Evolutionary conservation across 1,140 invertebrate genomes (phyloP), one percentile per base, ranked within the genome.

Genomic region (Drosophila bipectinata): DNA sequence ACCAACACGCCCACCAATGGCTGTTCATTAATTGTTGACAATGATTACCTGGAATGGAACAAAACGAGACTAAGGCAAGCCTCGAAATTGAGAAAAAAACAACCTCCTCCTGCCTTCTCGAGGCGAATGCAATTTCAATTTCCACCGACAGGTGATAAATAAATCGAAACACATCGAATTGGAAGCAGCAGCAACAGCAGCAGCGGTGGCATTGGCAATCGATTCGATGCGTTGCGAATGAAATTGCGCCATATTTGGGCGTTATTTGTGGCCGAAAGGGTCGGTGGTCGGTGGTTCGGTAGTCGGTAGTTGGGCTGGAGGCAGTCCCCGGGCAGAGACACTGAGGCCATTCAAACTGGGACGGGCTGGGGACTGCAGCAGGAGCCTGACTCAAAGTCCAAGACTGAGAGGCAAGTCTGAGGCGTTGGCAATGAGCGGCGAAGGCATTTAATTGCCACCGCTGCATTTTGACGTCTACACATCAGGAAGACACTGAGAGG

Each of bases 101-200:
- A 0, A 6, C 26, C 21, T 21, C 21, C 21, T 21, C 6, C 26
- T 28, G 26, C 34, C 34, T 12, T 34, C 45, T 45, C 71, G 59
- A 73, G 67, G 72, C 61, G 68, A 89, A 89, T 79, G 87, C 87
- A 90, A 90, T 90, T 90, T 90, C 87, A 90, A 90, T 90, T 90
- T 90, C 49, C 76, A 82, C 82, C 87, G 87, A 90, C 87, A 90
- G 87, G 87, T 90, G 87, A 90, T 90, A 90, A 90, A 90, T 90
- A 90, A 90, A 90, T 90, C 87, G 87, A 90, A 82, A 71, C 75
- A 64, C 74, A 81, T 67, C 75, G 82, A 88, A 88, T 88, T 88
- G 82, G 88, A 88, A 56, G 63, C 63, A 71, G 58, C 64, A 55
- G 37, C 10, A 14, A 15, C 15, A 15, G 63, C 54, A 87, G 39